Base-by-base conservation (phyloP, 1,140 invertebrate genomes). In the Thereuonema tuberculata region DNA sequence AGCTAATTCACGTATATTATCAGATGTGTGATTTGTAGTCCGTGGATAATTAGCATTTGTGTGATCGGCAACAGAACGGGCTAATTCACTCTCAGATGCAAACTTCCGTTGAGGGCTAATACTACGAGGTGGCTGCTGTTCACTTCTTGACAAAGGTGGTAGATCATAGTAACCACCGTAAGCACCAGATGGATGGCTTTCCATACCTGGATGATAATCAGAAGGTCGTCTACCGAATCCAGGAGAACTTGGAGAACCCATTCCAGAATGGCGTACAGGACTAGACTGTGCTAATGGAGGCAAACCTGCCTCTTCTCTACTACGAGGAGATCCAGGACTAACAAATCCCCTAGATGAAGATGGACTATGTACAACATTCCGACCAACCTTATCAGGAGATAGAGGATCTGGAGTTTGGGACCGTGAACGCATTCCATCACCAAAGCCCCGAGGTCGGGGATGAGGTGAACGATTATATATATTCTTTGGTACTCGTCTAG, bases 31-130 rank as follows among this genome's bases (percentile, higher is more conserved):
- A 66, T 81, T 81, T n/a, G 50, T 56, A 60, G 78, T 64, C 79
- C 80, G 17, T 78, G 61, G 50, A 56, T 65, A 61, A 58, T 64
- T 58, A 56, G 46, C 14, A 59, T 65, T 26, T 5, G 72, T 70
- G 21, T 64, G 50, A 50, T 76, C 77, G 31, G 73, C 73, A 31
- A 76, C 78, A 66, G 85, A 84, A n/a, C 85, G 79, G 53, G 88
- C 80, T 61, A 90, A 74, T 72, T 90, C 87, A 57, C 87, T 86
- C 71, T 91, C 88, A 14, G 86, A 88, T 27, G 89, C 80, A 72
- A 91, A 90, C 54, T 87, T 81, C 1, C 88, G 78, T 71, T 90
- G 87, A 2, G 87, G 87, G 70, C 83, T 85, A 53, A 77, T 78
- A 25, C 76, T 68, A 24, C 64, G 25, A 46, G 25, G 52, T 55